Evolutionary conservation across 1,140 invertebrate genomes (phyloP), one percentile per base, ranked within the genome.

Genomic region (Drosophila kepulauana): DNA sequence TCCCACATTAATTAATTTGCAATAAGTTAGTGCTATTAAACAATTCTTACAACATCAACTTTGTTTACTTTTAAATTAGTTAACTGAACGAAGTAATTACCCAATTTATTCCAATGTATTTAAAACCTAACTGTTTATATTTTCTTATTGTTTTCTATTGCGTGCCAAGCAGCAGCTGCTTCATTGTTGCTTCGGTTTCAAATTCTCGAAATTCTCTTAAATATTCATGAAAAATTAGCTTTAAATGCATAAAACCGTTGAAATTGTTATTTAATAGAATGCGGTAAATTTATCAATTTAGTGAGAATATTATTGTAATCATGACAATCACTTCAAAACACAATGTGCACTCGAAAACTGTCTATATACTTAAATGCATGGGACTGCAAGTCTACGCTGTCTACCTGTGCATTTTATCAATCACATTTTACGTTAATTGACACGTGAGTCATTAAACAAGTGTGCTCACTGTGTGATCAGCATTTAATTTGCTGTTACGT

Each of bases 391-490:
- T 25, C 20, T 20, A 20, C 20, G 20, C 30, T 59, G 25, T 30
- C 6, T 43, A 48, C 11, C 66, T 45, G 13, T 13, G 43, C 13
- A 35, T 43, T 30, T 8, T 59, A 2, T 15, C 33, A 62, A 62
- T 62, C 57, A 43, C 48, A 33, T 62, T 33, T 51, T 51, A 30
- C 25, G 20, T 11, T 49, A 68, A 61, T 69, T 69, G 20, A 61
- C 66, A 43, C 46, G 48, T 69, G 66, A 69, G 56, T 68, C 54
- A 67, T 15, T 57, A 13, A 38, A 35, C 20, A 68, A 13, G 43
- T 10, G n/a, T 38, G 30, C 45, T 43, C 45, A 57, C 35, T 67
- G 57, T 57, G 35, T n/a, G 41, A 67, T 57, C 43, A 66, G 43
- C 45, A 33, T 33, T 48, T 62, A 33, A 48, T 59, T 59, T 43